Base-by-base conservation (phyloP, 2,797 vertebrate species). In the Smutsia temminckii region DNA sequence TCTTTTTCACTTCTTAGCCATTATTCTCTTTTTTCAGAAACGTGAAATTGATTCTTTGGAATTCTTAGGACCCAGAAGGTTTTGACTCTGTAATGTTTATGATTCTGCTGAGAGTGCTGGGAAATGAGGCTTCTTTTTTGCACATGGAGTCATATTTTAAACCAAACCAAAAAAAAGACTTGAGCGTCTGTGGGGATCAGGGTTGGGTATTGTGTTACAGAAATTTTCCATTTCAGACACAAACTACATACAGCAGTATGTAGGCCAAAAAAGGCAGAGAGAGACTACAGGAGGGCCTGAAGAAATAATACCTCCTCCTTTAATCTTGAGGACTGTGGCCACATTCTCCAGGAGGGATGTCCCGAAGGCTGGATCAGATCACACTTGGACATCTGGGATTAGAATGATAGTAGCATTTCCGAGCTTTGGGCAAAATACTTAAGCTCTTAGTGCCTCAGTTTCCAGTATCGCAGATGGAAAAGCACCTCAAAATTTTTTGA, bases 181-280 rank as follows among this genome's bases (percentile, higher is more conserved):
- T 84, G 83, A 97, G 93, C 95, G 81, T 92, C 95, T 95, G 83
- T 95, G 83, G 96, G 97, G 95, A 97, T 96, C 86, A 89, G 92
- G 91, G 95, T 68, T 92, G 86, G 64, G 91, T 97, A 96, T 98
- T 97, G 80, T 80, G 92, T 98, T 97, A 97, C 97, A 97, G 74
- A 96, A 95, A 96, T 92, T 97, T 98, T 98, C 97, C 97, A 97
- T 98, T 97, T 97, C 94, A 97, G 97, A 96, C 89, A 95, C 94
- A 95, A 95, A 95, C 69, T 96, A 88, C 86, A 78, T 72, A 75
- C 10, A 69, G 91, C 42, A 72, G 89, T 93, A 66, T 74, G 79
- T 81, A 92, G 20, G 89, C 95, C 95, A 97, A 94, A 89, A 86
- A 83, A 49, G 69, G 55, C 94, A 72, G 46, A 95, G 64, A 71